Base-by-base conservation (phyloP, 2,113 vertebrate genomes). In the Clupea harengus region DNA sequence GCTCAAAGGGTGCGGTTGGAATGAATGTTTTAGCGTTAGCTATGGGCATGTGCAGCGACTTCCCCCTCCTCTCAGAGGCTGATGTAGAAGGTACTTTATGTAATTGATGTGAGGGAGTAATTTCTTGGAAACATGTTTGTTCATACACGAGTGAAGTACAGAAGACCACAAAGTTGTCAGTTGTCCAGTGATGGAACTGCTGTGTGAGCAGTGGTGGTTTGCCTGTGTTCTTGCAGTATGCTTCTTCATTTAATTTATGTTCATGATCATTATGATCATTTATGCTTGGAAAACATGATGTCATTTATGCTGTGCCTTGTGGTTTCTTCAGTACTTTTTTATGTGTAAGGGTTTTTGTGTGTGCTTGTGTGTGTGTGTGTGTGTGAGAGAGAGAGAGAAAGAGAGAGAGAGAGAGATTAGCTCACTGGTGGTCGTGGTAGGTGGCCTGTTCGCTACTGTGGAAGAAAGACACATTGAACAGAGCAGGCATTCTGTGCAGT, bases 1-100 rank as follows among this genome's bases (percentile, higher is more conserved):
- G 83, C 11, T 67, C 20, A 49, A 46, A 84, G 67, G 83, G 83
- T 84, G 83, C 75, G 83, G 83, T 28, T 52, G 46, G 46, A 49
- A 75, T 82, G 9, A 60, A 17, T 49, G 11, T 81, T 67, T 67
- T 2, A 60, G 54, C 20, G 18, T 25, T 67, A 15, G 64, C 64
- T 5, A 60, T 22, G 17, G 18, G 54, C 54, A 60, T 60, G n/a
- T 11, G 25, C 64, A 28, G n/a, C 64, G 25, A 67, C 64, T 67
- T 28, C 11, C 60, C 0, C n/a, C 6, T 9, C 17, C 17, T 60
- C 20, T 25, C 64, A 28, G 25, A 25, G 20, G n/a, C 1, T 67
- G 8, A 8, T 28, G 25, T 25, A 67, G 64, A 28, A 4, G 6
- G 6, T 28, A 25, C 9, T 57, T 57, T 4, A 57, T 57, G 52